Evolutionary conservation across 2,888 invertebrate species (phyloP), one percentile per base, ranked within the genome.

Genomic region (Nephrotoma appendiculata): DNA sequence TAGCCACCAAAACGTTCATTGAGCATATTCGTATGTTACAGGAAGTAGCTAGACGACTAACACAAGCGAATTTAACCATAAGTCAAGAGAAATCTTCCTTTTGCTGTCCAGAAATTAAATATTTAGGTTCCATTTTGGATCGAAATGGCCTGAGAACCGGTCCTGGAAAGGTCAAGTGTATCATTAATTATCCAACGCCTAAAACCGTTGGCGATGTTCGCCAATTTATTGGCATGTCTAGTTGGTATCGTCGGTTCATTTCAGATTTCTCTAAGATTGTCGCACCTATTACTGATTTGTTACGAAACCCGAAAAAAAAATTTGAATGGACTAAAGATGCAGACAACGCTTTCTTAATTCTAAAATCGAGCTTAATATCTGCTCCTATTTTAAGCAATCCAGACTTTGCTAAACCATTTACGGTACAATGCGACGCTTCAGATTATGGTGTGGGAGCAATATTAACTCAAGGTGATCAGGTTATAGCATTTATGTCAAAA

Each of bases 371-470:
- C n/a, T n/a, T n/a, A n/a, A n/a, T n/a, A n/a, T n/a, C n/a, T n/a
- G n/a, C n/a, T n/a, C n/a, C n/a, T n/a, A n/a, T n/a, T n/a, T n/a
- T n/a, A n/a, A n/a, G n/a, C n/a, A n/a, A n/a, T n/a, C n/a, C n/a
- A n/a, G n/a, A n/a, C n/a, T n/a, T n/a, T n/a, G n/a, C n/a, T n/a
- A n/a, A n/a, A n/a, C n/a, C n/a, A n/a, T n/a, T n/a, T n/a, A n/a
- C n/a, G n/a, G n/a, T n/a, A n/a, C n/a, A n/a, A n/a, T n/a, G n/a
- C 9, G 89, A 89, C 87, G 89, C 89, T 0, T 87, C 87, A 5
- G 87, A 88, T 86, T 52, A 43, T 9, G 89, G 88, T 7, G 48
- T 88, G 7, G 88, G 88, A 7, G 87, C 43, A 5, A 86, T 88
- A 6, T 57, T 88, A 7, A 85, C 86, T 41, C 88, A 88, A 57